Conservation (phyloP, 2,113 vertebrate genomes). For the Scomber scombrus region DNA sequence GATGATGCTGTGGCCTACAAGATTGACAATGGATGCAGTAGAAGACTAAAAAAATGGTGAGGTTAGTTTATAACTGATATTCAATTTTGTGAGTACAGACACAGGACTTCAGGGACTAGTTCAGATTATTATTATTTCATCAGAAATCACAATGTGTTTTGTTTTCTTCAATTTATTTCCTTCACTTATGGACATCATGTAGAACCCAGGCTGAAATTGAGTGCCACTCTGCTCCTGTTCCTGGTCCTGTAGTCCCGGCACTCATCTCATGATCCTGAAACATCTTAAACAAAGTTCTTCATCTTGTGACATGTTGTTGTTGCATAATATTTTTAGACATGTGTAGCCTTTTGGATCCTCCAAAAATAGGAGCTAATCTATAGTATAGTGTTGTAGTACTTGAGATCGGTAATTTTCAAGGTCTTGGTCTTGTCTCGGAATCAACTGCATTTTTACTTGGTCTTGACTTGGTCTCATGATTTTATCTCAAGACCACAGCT, state of each 20-base stretch:
- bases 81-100: not conserved
- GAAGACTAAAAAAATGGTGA: not conserved
- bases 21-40: not conserved
- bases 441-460: no score
- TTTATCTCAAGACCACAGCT: no score
- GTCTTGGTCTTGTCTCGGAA: no score
- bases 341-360: constrained; percentile 1
- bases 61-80: not conserved
- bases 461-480: no score
- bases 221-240: not conserved
- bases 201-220: not conserved
- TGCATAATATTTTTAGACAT: not conserved
- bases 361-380: not conserved
- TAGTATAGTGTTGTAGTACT: no score
- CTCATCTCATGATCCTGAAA: constrained; percentile 1
- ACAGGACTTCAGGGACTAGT: not conserved
- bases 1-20: not conserved
- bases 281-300: constrained; percentile 1
- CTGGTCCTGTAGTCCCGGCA: not conserved
- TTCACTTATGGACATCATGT: not conserved
- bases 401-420: no score
- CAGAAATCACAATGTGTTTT: not conserved
- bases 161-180: not conserved
- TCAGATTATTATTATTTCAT: constrained; percentile 23
- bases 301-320: not conserved